Conservation (phyloP, 1,140 invertebrate species). For the Nautilus pompilius region DNA sequence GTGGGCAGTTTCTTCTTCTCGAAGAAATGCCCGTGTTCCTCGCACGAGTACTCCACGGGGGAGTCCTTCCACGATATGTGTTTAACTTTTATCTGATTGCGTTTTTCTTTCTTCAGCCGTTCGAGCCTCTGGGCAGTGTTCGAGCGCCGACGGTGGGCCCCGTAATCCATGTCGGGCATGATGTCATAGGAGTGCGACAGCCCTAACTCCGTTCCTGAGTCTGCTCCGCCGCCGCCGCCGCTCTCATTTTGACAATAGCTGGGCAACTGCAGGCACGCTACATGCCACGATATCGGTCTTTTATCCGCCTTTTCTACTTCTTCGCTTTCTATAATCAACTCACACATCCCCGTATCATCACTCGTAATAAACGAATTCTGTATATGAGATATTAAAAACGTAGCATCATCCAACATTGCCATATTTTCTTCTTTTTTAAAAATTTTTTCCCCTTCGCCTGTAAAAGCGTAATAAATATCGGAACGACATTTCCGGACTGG, state of each 20-base stretch:
- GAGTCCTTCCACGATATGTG: conserved; percentile 56
- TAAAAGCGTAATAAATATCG: no score
- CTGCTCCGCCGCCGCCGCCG: conserved; percentile 28
- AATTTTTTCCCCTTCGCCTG: no score
- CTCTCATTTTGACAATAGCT: background rate
- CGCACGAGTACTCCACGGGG: conserved; percentile 46
- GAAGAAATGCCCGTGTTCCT: conserved; percentile 71
- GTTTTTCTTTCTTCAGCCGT: conserved; percentile 81
- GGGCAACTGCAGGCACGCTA: background rate
- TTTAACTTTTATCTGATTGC: conserved; percentile 60
- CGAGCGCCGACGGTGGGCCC: conserved; percentile 73
- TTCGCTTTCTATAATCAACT: conserved; percentile 40
- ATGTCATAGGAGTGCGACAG: conserved; percentile 55
- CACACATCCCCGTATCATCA: conserved; percentile 78
- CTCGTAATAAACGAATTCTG: conserved; percentile 92
- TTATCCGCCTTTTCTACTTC: conserved; percentile 16
- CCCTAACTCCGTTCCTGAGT: conserved; percentile 37
- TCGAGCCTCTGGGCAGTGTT: conserved; percentile 87
- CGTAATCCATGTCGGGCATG: conserved; percentile 66
- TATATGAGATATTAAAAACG: conserved; percentile 88
- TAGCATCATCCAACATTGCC: conserved; percentile 89
- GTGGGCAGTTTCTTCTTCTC: conserved; percentile 42
- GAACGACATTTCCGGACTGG: no score
- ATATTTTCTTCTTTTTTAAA: no score
- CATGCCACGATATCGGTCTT: conserved; percentile 2